Evolutionary conservation across 2,888 invertebrate genomes (phyloP).

Genomic region (Coelogynopora nodosa): DNA sequence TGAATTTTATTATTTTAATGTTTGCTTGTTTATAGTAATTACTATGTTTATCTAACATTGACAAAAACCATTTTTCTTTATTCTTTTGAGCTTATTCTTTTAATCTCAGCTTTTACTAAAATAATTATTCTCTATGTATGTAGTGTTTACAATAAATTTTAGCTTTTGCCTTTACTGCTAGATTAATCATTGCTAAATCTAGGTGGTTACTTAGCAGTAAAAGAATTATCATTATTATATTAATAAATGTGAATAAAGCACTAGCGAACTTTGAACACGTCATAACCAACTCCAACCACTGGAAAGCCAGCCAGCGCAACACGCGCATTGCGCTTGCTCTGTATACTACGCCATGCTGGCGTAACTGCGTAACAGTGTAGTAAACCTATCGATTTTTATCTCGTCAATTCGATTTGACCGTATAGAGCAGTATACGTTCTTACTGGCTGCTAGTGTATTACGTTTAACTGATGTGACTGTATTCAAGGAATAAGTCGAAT

Average conservation of each 20-base stretch:
- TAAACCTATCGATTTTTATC: conserved; percentile 12
- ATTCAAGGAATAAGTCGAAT: conserved; percentile 12
- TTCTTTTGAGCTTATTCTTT: too few species aligned
- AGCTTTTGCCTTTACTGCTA: too few species aligned
- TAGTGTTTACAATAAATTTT: too few species aligned
- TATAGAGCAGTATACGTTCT: neutral
- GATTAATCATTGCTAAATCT: too few species aligned
- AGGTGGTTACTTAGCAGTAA: too few species aligned
- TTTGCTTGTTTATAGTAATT: too few species aligned
- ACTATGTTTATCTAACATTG: too few species aligned
- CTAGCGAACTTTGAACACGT: neutral
- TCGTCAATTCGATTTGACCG: conserved; percentile 25
- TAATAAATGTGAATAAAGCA: neutral
- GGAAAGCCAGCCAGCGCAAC: neutral
- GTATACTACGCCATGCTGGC: neutral
- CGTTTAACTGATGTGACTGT: neutral
- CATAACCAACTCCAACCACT: neutral
- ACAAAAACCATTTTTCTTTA: too few species aligned
- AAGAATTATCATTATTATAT: neutral
- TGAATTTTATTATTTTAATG: too few species aligned
- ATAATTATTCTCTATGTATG: too few species aligned
- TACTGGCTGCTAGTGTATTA: conserved; percentile 12
- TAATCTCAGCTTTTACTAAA: too few species aligned
- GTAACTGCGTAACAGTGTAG: conserved; percentile 19
- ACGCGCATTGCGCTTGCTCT: conserved; percentile 9